A percentile compares a stretch with the other conserved stretches of the same genome.
Conservation (phyloP, 2,113 vertebrate genomes). For the Hyla sarda region DNA sequence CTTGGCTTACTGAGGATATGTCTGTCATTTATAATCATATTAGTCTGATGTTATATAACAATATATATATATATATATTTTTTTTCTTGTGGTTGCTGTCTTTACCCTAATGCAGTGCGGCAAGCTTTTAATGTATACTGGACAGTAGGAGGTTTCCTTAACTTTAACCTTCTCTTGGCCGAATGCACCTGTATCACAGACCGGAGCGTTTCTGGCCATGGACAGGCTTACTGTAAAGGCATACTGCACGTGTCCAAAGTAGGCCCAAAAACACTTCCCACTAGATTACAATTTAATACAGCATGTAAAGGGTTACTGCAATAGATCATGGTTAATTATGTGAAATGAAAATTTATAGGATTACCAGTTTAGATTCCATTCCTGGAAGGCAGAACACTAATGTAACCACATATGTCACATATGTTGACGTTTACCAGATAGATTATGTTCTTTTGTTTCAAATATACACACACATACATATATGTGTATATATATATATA, state of each 20-base stretch:
- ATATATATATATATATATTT: conserved; percentile 76
- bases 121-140: neutral
- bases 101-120: neutral
- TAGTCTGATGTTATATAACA: conserved; percentile 70
- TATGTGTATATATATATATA: neutral
- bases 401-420: neutral
- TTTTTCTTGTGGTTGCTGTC: neutral
- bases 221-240: neutral
- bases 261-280: conserved; percentile 13
- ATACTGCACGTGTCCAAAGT: neutral
- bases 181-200: conserved; percentile 19
- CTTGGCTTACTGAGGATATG: conserved; percentile 74
- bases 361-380: neutral
- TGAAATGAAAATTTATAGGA: neutral
- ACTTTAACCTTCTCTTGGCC: conserved; percentile 39
- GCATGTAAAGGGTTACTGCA: conserved; percentile 23
- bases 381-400: neutral
- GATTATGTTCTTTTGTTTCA: neutral
- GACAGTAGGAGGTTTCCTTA: neutral
- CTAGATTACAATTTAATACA: conserved; percentile 3
- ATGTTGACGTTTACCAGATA: neutral
- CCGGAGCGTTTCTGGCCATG: neutral
- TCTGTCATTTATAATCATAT: conserved; percentile 83
- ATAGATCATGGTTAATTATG: conserved; percentile 14
- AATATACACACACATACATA: neutral